Conservation (phyloP, 2,797 vertebrate genomes). For the Anas georgica region DNA sequence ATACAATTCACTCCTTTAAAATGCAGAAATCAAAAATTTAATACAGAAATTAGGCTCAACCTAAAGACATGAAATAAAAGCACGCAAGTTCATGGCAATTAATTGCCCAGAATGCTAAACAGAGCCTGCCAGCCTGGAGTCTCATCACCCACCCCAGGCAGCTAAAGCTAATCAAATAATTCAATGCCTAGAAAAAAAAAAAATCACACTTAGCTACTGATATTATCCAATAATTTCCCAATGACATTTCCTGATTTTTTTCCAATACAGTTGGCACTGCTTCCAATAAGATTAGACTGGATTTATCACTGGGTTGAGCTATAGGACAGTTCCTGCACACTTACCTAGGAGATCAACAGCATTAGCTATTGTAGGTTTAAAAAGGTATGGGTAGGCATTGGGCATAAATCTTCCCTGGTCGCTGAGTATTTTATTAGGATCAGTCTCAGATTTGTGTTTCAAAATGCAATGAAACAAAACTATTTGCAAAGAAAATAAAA, state of each 20-base stretch:
- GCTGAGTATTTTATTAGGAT: not conserved
- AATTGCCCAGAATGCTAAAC: not conserved
- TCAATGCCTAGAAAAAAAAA: not conserved
- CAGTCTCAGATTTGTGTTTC: not conserved
- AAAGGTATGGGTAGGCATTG: not conserved
- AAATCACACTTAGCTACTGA: not conserved
- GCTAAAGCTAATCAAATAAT: not conserved
- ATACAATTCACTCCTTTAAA: slow-evolving; percentile 11
- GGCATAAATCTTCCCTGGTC: not conserved
- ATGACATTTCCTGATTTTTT: not conserved
- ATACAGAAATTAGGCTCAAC: not conserved
- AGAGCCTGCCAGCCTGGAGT: not conserved
- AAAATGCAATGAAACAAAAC: not conserved
- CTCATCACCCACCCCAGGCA: not conserved
- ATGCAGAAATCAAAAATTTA: not conserved
- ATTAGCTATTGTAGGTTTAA: not conserved
- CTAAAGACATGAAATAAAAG: not conserved
- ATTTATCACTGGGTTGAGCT: not conserved
- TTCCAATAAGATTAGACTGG: not conserved
- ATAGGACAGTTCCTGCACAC: not conserved
- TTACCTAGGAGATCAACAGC: not conserved
- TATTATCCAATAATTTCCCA: not conserved
- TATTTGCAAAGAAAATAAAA: not conserved
- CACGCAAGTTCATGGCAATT: not conserved
- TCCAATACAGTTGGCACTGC: no score